A percentile compares a stretch with the other conserved stretches of the same genome.
These are phyloP conservation scores for Tetraneura akinire DNA, from an alignment of 1,140 invertebrate species.

Conservation along the genomic window DNA sequence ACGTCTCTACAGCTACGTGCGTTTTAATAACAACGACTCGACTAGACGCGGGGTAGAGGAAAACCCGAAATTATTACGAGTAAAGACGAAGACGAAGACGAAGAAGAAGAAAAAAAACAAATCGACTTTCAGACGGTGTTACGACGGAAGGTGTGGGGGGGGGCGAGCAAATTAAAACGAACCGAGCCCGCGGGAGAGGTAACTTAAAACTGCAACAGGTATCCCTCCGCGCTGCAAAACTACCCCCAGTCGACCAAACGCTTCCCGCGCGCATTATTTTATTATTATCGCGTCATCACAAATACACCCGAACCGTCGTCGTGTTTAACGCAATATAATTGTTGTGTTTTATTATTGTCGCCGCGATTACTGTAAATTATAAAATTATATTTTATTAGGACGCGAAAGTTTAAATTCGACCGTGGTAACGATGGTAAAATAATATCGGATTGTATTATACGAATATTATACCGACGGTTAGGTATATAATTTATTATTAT, in stretches of 20 bases:
- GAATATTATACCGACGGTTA: no score
- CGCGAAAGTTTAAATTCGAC: no score
- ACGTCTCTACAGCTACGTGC: neutral
- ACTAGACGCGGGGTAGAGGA: neutral
- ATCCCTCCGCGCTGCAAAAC: neutral
- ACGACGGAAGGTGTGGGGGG: neutral
- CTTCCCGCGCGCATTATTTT: neutral
- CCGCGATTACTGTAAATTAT: no score
- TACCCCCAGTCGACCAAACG: neutral
- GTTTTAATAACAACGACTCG: constrained; percentile 30
- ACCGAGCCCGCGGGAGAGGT: neutral
- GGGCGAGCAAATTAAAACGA: constrained; percentile 16
- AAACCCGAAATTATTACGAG: neutral
- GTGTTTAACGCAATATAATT: no score
- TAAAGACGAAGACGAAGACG: neutral
- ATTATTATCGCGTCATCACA: no score
- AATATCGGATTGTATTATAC: no score
- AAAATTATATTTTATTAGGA: no score
- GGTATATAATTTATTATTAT: constrained; percentile 1
- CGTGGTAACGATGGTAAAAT: no score
- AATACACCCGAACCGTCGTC: no score
- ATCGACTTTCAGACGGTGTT: constrained; percentile 3
- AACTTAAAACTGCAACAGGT: constrained; percentile 27
- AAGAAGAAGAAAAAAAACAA: neutral
- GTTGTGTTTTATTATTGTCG: no score